Base-by-base conservation (phyloP, 2,113 vertebrate genomes). In the Pao palembangensis region DNA sequence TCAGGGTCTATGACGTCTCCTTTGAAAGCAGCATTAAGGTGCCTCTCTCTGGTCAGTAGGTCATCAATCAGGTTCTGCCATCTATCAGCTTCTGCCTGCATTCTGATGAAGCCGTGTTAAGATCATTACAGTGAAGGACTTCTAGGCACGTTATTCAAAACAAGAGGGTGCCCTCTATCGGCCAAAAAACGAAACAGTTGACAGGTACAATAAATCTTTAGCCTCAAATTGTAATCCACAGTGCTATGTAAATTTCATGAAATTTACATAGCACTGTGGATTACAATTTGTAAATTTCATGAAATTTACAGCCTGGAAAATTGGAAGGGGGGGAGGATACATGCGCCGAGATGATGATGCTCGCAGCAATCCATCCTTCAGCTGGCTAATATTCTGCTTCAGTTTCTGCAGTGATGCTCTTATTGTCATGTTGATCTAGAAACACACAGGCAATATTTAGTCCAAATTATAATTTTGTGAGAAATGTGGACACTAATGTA, bases 51-150 rank as follows among this genome's bases (percentile, higher is more conserved):
- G 0, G 96, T 98, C 48, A 95, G 83, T 16, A 99, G 93, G 7
- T 97, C 93, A 2, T 99, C 97, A 80, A 99, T 73, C 4, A 98
- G 82, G 61, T 91, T 96, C 88, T 98, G 97, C 76, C 96, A 93
- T 64, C 95, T 91, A 82, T 98, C 96, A 1, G 94, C 94, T 89
- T 99, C 96, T 38, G 94, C 89, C 69, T 96, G 96, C 1, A 96
- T 97, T 86, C 97, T 99, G 85, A 38, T 14, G 44, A 16, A 10
- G 55, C 11, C 46, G 31, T 1, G 50, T 89, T 86, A 85, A 85
- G 80, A 76, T 62, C 12, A 46, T 25, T 7, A 34, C 17, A 10
- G 13, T n/a, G 0, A 28, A 28, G 25, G 25, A 7, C 25, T 28
- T 17, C 4, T 21, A 19, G 18, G 16, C 18, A 19, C 11, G 31